Base-by-base conservation (phyloP, 2,797 vertebrate genomes). In the Avahi laniger region DNA sequence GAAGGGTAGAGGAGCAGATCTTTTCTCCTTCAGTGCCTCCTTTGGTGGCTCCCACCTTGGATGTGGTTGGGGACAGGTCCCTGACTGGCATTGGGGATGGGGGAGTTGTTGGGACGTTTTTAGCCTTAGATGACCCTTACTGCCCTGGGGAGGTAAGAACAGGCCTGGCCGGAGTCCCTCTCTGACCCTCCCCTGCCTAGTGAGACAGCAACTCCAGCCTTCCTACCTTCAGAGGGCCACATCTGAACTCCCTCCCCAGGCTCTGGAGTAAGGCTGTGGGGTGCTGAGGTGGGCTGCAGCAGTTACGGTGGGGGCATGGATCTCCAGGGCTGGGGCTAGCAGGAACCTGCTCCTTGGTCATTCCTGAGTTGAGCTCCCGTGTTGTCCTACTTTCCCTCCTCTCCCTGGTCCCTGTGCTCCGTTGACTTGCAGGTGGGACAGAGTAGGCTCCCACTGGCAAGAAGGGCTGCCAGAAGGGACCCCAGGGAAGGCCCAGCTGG, bases 211-310 rank as follows among this genome's bases (percentile, higher is more conserved):
- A 4, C 84, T 82, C 24, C n/a, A 33, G 73, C 35, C 67, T 85
- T 96, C 67, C 26, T 4, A 2, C 72, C 59, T 81, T 92, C 52
- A 57, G 18, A 85, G 67, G 80, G 63, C 75, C 54, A 3, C 73
- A 48, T 93, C 93, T 94, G 94, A 83, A 65, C 38, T 87, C 33
- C 30, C 69, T 80, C 30, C 59, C 5, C 48, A 48, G 33, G 82
- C 52, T 76, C 28, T 54, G 50, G 41, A 63, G 70, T 35, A 48
- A 82, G 65, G 35, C n/a, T 35, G 22, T 65, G 50, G 46, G 82
- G 11, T 75, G 41, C 63, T 61, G n/a, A 85, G 65, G 5, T 81
- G 52, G 24, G n/a, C 28, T 17, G 38, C 57, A 38, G 5, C 17
- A 17, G 61, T n/a, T 78, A 63, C 13, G 0, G 8, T 63, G 65